These are phyloP conservation scores for Pterostichus niger DNA, from an alignment of 2,888 invertebrate species.

Conservation along the genomic window DNA sequence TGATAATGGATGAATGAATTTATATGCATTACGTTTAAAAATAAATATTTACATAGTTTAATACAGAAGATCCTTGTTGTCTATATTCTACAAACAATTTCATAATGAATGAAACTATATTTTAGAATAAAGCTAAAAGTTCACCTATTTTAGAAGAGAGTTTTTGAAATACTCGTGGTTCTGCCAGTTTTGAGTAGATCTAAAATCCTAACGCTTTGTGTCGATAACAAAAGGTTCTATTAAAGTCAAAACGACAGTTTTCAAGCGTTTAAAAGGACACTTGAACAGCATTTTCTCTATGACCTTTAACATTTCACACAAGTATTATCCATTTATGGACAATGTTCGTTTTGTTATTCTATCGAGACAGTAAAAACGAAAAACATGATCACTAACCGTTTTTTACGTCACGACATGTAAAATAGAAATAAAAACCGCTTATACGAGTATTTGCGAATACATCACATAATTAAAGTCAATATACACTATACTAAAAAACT, in stretches of 20 bases:
- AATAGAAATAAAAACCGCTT: too few relatives aligned
- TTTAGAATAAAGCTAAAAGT: background rate
- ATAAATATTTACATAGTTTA: conserved; percentile 24
- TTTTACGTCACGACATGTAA: too few relatives aligned
- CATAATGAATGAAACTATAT: too few relatives aligned
- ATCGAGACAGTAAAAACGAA: conserved; percentile 10
- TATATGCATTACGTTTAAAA: conserved; percentile 17
- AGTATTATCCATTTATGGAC: conserved; percentile 27
- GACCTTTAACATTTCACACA: conserved; percentile 40
- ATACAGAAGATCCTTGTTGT: background rate
- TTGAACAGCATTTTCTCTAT: conserved; percentile 18
- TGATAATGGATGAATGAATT: conserved; percentile 32
- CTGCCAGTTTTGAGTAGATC: background rate
- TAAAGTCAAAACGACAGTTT: conserved; percentile 35
- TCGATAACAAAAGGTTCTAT: conserved; percentile 27
- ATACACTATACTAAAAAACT: too few relatives aligned
- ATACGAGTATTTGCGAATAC: too few relatives aligned
- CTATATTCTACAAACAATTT: background rate
- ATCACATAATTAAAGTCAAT: too few relatives aligned
- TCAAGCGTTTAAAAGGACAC: conserved; percentile 23
- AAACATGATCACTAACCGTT: background rate
- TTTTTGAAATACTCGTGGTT: conserved; percentile 17
- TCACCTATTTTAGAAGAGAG: background rate
- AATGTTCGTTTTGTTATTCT: conserved; percentile 7
- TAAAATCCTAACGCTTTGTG: conserved; percentile 32